phyloP scores from a whole-genome alignment of 2,888 invertebrate species.

The Eucriotettix oculatus region DNA sequence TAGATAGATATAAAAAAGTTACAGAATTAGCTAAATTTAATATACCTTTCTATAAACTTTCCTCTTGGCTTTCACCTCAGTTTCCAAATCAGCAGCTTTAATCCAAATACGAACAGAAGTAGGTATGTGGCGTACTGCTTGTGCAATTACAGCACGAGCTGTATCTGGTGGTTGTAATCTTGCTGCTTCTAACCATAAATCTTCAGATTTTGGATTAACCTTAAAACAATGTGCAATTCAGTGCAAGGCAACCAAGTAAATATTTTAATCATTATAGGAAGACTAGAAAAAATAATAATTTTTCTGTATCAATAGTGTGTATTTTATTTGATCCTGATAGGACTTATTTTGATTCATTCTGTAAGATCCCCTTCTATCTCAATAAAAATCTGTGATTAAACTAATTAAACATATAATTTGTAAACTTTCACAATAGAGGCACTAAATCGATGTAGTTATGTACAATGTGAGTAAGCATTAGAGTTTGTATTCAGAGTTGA shows the following conservation, averaged over 20 bases:
- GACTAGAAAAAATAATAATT: too few relatives aligned
- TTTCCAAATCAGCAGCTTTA: conserved; percentile 91
- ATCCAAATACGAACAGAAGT: conserved; percentile 96
- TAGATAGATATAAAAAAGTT: not conserved
- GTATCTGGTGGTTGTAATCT: conserved; percentile 80
- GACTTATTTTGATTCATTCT: too few relatives aligned
- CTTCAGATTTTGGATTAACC: conserved; percentile 91
- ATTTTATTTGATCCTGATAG: too few relatives aligned
- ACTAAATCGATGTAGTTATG: too few relatives aligned
- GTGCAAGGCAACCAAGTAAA: not conserved
- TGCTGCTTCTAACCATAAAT: conserved; percentile 95
- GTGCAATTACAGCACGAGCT: conserved; percentile 91
- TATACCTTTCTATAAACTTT: conserved; percentile 60
- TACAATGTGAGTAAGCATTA: too few relatives aligned
- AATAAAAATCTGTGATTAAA: too few relatives aligned
- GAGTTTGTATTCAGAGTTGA: too few relatives aligned
- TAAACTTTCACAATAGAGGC: too few relatives aligned
- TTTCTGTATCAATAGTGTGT: too few relatives aligned
- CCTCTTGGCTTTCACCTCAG: conserved; percentile 84
- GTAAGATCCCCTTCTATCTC: too few relatives aligned
- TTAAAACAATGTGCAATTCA: conserved; percentile 5
- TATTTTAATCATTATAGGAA: too few relatives aligned
- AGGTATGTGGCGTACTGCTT: conserved; percentile 88
- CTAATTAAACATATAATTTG: too few relatives aligned
- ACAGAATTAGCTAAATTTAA: not conserved